A percentile compares a stretch with the other conserved stretches of the same genome.
Conservation (phyloP, 2,797 vertebrate species). For the Etheostoma nigrum region DNA sequence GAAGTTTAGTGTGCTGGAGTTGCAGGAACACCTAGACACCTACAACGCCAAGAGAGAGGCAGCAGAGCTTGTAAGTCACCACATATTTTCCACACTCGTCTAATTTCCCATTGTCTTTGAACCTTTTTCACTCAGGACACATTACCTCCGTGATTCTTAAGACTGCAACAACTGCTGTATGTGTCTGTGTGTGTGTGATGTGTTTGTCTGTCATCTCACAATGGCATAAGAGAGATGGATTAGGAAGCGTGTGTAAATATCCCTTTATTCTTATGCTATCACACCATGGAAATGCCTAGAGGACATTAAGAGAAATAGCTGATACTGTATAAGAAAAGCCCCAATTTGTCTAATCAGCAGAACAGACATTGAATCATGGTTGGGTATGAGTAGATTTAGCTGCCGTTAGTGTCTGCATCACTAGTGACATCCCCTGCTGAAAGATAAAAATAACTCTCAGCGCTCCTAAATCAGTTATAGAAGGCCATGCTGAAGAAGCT, state of each 20-base stretch:
- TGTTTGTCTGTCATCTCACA: not conserved
- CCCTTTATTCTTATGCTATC: conserved; percentile 17
- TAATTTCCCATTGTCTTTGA: conserved; percentile 25
- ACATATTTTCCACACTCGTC: not conserved
- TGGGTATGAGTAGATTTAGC: conserved; percentile 65
- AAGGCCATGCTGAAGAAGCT: conserved; percentile 53
- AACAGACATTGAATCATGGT: conserved; percentile 44
- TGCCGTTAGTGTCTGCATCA: conserved; percentile 61
- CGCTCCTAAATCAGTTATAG: conserved; percentile 80
- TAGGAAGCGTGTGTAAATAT: conserved; percentile 32
- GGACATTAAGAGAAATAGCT: conserved; percentile 50
- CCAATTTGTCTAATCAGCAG: conserved; percentile 50
- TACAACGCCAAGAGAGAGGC: conserved; percentile 95
- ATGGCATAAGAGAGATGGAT: conserved; percentile 11
- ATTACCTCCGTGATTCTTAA: conserved; percentile 16
- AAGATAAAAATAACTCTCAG: conserved; percentile 81
- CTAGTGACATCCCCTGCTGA: conserved; percentile 49
- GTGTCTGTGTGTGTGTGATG: conserved; percentile 8
- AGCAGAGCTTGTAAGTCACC: conserved; percentile 91
- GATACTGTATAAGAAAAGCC: conserved; percentile 54
- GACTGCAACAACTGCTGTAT: conserved; percentile 20
- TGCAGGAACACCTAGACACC: conserved; percentile 98
- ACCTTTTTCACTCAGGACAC: not conserved
- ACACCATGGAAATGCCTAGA: not conserved
- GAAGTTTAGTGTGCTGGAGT: conserved; percentile 97